Conservation (phyloP, 2,113 vertebrate species). For the Prochilodus magdalenae region DNA sequence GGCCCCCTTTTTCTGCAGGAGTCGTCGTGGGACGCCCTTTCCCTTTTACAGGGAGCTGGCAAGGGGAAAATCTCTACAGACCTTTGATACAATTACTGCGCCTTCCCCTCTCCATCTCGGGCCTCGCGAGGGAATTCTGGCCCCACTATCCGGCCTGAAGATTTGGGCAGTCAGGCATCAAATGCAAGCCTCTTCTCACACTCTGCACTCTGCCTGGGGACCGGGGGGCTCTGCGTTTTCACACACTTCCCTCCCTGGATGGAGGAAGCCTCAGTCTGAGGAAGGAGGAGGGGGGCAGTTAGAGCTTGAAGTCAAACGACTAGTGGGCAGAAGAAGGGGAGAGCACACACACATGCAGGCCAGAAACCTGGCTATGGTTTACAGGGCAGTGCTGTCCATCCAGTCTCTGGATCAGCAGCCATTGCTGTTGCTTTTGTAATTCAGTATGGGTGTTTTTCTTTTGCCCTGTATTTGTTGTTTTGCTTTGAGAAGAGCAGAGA, state of each 20-base stretch:
- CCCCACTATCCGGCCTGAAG: slow-evolving; percentile 81
- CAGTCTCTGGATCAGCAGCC: neutral
- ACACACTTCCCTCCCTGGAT: slow-evolving; percentile 77
- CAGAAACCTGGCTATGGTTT: neutral
- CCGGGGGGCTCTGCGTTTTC: slow-evolving; percentile 78
- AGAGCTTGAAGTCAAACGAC: neutral
- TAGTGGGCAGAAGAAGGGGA: neutral
- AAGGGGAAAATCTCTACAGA: slow-evolving; percentile 85
- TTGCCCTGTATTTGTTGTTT: neutral
- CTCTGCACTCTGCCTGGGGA: slow-evolving; percentile 70
- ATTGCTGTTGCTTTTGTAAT: neutral
- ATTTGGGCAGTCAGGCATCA: slow-evolving; percentile 89
- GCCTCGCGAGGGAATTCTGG: slow-evolving; percentile 82
- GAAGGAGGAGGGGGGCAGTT: neutral
- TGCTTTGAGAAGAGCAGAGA: slow-evolving; percentile 12
- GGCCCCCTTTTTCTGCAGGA: slow-evolving; percentile 63
- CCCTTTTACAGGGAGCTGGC: slow-evolving; percentile 85
- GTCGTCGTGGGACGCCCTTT: slow-evolving; percentile 80
- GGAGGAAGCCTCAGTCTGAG: slow-evolving; percentile 23
- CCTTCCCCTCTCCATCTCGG: slow-evolving; percentile 82
- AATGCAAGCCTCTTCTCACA: slow-evolving; percentile 83
- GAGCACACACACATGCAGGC: neutral
- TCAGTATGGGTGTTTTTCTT: neutral
- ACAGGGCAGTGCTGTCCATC: neutral
- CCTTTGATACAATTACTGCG: slow-evolving; percentile 85